Base-by-base conservation (phyloP, 2,113 vertebrate genomes). In the Sinocyclocheilus anshuiensis region DNA sequence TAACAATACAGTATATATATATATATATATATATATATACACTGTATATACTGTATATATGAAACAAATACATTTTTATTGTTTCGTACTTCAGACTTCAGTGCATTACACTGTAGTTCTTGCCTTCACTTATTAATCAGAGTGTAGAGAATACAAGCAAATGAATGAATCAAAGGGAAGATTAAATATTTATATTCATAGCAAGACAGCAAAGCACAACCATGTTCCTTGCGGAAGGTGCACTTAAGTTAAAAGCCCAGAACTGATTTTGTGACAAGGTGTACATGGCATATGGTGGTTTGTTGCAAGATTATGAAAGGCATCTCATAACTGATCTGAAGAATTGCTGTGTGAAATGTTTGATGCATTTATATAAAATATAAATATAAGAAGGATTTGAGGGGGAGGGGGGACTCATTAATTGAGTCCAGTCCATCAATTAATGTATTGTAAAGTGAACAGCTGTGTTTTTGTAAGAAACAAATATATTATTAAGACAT, bases 111-210 rank as follows among this genome's bases (percentile, higher is more conserved):
- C 33, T 39, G 33, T 72, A 22, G 1, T 5, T 72, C 42, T 76
- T 76, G 42, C 48, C 39, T 24, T 74, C 9, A n/a, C 71, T 45
- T 45, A 75, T 45, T 42, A 45, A 45, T 45, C 72, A 75, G 36
- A 18, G 8, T 3, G 15, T 6, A 55, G 53, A 48, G 11, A 48
- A 13, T 48, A 50, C 74, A 50, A 76, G 74, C 74, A 76, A 76
- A 50, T 76, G 6, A 76, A 48, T 50, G 74, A 76, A 76, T 76
- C 42, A 76, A 76, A 76, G 16, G 11, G 22, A 76, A 26, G 12
- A 76, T 76, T 50, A 50, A 50, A 76, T 45, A 76, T 76, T 50
- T 76, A 48, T 26, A 50, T 50, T 8, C 42, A 50, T 76, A 42
- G 36, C 69, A 42, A 12, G 69, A 22, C 33, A 26, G 39, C 74